phyloP scores from a whole-genome alignment of 1,140 invertebrate genomes.

The Platyscapa corneri region DNA sequence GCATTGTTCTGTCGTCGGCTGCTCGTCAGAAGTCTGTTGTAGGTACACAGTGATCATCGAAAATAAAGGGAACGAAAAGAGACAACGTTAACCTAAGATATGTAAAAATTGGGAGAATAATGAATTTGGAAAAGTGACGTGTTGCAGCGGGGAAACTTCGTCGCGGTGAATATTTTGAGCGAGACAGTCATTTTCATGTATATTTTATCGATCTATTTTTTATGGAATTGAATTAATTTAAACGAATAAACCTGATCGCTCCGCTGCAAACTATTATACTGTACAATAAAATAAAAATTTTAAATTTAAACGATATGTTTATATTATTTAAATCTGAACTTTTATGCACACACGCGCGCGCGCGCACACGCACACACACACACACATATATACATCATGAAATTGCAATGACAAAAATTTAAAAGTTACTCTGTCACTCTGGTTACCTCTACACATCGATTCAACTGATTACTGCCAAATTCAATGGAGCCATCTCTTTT shows the following conservation, averaged over 20 bases:
- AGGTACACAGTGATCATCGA: constrained; percentile 27
- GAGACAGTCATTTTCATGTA: neutral
- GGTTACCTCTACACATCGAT: too few relatives aligned
- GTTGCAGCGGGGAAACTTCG: neutral
- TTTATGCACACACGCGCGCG: too few relatives aligned
- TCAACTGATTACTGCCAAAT: too few relatives aligned
- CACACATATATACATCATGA: too few relatives aligned
- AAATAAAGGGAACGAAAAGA: neutral
- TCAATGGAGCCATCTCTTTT: too few relatives aligned
- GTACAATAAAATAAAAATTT: too few relatives aligned
- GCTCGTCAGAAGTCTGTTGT: neutral
- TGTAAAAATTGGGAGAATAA: constrained; percentile 20
- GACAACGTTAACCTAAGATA: neutral
- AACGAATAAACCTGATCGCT: neutral
- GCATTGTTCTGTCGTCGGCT: neutral
- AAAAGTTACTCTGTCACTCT: too few relatives aligned
- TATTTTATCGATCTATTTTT: neutral
- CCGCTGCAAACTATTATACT: too few relatives aligned
- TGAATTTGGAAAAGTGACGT: neutral
- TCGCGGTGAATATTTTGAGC: neutral
- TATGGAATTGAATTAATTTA: neutral
- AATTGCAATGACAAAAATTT: too few relatives aligned
- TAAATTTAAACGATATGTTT: too few relatives aligned
- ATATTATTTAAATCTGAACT: too few relatives aligned
- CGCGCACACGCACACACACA: too few relatives aligned